Conservation (phyloP, 2,888 invertebrate genomes). For the Seira musarum region DNA sequence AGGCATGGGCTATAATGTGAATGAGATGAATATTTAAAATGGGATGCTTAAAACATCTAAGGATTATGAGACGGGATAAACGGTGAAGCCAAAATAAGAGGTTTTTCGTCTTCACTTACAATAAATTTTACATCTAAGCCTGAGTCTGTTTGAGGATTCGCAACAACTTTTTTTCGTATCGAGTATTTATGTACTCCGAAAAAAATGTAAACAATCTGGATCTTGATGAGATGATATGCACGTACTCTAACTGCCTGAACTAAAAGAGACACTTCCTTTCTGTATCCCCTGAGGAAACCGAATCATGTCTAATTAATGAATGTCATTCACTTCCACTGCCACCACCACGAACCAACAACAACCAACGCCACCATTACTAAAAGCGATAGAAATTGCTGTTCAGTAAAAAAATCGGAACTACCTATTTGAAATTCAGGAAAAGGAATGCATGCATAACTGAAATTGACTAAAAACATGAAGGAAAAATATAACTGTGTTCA, state of each 20-base stretch:
- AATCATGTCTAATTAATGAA: slow-evolving; percentile 56
- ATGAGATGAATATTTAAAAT: no score
- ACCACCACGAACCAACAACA: background rate
- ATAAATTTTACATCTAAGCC: no score
- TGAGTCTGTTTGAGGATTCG: no score
- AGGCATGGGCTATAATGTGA: background rate
- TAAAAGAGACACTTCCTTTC: background rate
- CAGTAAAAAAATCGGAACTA: background rate
- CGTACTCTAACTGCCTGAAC: background rate
- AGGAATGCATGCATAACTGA: background rate
- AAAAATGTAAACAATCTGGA: slow-evolving; percentile 45
- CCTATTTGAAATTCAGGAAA: no score
- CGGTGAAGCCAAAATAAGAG: no score
- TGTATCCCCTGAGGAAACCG: background rate
- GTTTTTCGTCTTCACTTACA: no score
- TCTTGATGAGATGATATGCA: slow-evolving; percentile 36
- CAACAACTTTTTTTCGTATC: no score
- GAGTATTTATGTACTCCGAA: no score
- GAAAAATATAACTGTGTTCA: slow-evolving; percentile 46
- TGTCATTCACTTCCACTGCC: slow-evolving; percentile 51
- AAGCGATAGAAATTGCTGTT: background rate
- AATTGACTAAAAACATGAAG: slow-evolving; percentile 7
- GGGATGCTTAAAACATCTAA: no score
- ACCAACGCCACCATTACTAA: background rate
- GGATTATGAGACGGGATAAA: no score